These are phyloP conservation scores for Tetramorium simillimum DNA, from an alignment of 1,140 invertebrate species.

Conservation along the genomic window DNA sequence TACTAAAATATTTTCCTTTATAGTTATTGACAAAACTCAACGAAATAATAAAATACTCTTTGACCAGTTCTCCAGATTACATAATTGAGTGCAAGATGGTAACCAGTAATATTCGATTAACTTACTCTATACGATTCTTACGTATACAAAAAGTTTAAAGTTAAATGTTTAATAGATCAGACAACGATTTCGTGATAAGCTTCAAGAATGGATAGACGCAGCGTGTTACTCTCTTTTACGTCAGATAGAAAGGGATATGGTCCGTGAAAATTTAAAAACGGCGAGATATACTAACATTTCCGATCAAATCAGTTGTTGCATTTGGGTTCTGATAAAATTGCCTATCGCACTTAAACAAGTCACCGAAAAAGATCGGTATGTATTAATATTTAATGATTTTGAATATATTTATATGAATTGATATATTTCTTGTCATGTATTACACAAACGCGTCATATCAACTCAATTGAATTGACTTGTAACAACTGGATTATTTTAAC, in stretches of 20 bases:
- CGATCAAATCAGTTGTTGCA: constrained; percentile 83
- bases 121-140: constrained; percentile 18
- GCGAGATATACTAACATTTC: constrained; percentile 84
- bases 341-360: constrained; percentile 81
- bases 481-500: background rate
- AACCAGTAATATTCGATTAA: constrained; percentile 40
- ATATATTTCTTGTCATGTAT: background rate
- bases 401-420: background rate
- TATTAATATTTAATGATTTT: background rate
- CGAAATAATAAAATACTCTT: constrained; percentile 80
- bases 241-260: constrained; percentile 85
- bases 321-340: constrained; percentile 85
- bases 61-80: constrained; percentile 66
- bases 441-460: background rate
- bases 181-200: constrained; percentile 82
- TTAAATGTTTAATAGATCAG: constrained; percentile 76
- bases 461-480: background rate
- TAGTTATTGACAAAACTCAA: constrained; percentile 84
- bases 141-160: background rate
- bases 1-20: constrained; percentile 43
- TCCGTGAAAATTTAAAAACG: constrained; percentile 84
- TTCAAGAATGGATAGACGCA: constrained; percentile 84
- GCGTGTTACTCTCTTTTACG: constrained; percentile 85
- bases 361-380: constrained; percentile 77
- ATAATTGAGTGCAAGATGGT: constrained; percentile 85